Conservation (phyloP, 2,797 vertebrate species). For the Oreochromis grahami region DNA sequence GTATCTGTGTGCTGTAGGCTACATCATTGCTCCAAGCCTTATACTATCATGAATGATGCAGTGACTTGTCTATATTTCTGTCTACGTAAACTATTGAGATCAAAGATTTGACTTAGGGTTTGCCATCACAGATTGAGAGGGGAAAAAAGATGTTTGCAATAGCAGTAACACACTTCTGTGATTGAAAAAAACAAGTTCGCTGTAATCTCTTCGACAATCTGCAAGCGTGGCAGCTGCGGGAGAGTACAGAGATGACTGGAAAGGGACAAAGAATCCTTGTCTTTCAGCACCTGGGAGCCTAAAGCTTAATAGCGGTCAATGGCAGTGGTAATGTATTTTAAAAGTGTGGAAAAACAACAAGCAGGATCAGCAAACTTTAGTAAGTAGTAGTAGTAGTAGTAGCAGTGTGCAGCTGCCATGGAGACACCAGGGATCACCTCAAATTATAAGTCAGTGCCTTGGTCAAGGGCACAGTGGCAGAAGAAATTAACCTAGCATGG, state of each 20-base stretch:
- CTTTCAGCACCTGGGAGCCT: background rate
- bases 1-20: background rate
- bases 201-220: constrained; percentile 25
- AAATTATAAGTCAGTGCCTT: background rate
- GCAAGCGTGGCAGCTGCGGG: background rate
- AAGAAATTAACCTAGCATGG: background rate
- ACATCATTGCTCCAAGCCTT: background rate
- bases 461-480: background rate
- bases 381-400: background rate
- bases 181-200: background rate
- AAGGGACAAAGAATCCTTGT: background rate
- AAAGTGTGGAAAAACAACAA: background rate
- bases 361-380: background rate
- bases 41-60: background rate
- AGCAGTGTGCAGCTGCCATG: background rate
- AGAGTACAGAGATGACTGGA: background rate
- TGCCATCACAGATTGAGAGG: background rate
- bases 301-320: background rate
- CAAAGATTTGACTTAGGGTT: background rate
- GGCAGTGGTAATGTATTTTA: background rate
- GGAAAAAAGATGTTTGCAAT: background rate
- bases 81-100: background rate
- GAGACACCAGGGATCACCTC: background rate
- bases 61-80: background rate
- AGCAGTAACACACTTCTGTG: background rate